These are phyloP conservation scores for Scaptomyza parva DNA, from an alignment of 2,888 invertebrate species.

Conservation along the genomic window DNA sequence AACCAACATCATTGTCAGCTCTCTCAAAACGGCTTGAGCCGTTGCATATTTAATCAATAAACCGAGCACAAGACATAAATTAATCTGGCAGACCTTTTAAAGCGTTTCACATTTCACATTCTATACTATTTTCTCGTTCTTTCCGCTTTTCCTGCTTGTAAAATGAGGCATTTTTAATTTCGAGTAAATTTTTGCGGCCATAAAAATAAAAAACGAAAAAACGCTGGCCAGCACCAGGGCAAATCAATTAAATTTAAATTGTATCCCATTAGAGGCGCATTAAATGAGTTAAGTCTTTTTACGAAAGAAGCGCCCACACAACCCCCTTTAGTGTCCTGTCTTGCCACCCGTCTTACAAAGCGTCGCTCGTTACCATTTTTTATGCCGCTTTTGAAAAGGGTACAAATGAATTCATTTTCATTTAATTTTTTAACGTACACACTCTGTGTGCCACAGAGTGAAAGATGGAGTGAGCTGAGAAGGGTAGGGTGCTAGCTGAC, in stretches of 20 bases:
- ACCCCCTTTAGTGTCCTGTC: too few species aligned
- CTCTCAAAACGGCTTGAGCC: constrained; percentile 13
- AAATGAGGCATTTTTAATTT: constrained; percentile 69
- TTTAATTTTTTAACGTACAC: constrained; percentile 72
- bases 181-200: constrained; percentile 63
- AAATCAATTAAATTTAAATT: constrained; percentile 81
- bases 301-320: background rate
- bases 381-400: constrained; percentile 71
- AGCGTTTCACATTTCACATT: constrained; percentile 53
- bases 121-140: background rate
- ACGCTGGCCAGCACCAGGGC: constrained; percentile 60
- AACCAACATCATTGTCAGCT: constrained; percentile 44
- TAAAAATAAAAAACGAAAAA: constrained; percentile 73
- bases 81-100: constrained; percentile 64
- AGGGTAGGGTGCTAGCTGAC: constrained; percentile 4
- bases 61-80: constrained; percentile 62
- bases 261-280: constrained; percentile 78
- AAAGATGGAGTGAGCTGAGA: background rate
- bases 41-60: constrained; percentile 75
- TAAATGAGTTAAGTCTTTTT: constrained; percentile 78
- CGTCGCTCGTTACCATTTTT: constrained; percentile 71
- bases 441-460: background rate
- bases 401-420: constrained; percentile 78
- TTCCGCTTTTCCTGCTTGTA: background rate
- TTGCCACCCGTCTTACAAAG: constrained; percentile 38